Conservation (phyloP, 64 coral and sea anemone species). For the Cladopsammia gracilis region DNA sequence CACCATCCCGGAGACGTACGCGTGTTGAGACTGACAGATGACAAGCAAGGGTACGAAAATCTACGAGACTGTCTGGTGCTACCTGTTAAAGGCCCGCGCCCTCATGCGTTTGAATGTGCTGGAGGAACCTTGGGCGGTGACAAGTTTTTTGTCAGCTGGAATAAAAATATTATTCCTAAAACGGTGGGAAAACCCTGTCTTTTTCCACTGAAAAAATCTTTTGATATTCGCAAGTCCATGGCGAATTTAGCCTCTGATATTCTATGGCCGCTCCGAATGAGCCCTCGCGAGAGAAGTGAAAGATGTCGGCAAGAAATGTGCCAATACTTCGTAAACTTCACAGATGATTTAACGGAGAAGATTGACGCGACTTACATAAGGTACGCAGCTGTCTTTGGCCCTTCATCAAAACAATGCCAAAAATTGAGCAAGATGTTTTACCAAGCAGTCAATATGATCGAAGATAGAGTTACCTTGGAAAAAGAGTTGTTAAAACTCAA, state of each 20-base stretch:
- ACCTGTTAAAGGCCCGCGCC: conserved; percentile 23
- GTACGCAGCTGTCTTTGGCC: conserved; percentile 49
- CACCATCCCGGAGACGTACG: conserved; percentile 71
- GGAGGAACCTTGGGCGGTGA: conserved; percentile 44
- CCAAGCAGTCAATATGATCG: conserved; percentile 51
- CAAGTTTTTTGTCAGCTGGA: conserved; percentile 78
- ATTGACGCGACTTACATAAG: conserved; percentile 57
- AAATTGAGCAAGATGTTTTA: conserved; percentile 61
- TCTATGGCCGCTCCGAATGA: not conserved
- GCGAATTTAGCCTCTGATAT: not conserved
- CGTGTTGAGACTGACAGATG: conserved; percentile 38
- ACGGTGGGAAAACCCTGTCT: not conserved
- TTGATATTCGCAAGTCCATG: not conserved
- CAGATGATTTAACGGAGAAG: conserved; percentile 34
- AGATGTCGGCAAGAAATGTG: conserved; percentile 34
- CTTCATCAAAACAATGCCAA: conserved; percentile 30
- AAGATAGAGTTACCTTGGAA: not conserved
- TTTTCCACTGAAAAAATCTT: conserved; percentile 26
- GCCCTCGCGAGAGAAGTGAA: not conserved
- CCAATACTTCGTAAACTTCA: conserved; percentile 62
- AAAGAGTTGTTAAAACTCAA: not conserved
- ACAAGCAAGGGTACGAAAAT: conserved; percentile 1
- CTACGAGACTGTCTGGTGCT: conserved; percentile 68
- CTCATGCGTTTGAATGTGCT: not conserved
- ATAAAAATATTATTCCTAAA: conserved; percentile 24